Base-by-base conservation (phyloP, 1,140 invertebrate species). In the Patella vulgata region DNA sequence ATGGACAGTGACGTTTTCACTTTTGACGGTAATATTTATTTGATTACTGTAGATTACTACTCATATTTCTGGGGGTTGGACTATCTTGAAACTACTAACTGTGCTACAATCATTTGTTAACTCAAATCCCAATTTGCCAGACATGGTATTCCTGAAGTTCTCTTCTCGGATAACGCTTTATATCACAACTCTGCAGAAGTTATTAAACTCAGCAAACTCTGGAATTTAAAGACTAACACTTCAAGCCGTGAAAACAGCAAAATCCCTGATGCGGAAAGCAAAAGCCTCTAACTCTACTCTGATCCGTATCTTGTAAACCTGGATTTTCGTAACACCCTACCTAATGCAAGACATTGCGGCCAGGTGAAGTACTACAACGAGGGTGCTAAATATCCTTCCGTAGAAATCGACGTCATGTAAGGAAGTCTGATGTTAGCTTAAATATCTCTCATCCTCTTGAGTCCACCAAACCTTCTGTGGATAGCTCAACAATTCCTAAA, bases 41-140 rank as follows among this genome's bases (percentile, higher is more conserved):
- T 72, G 12, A 33, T 74, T 1, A 54, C 59, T n/a, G 54, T 61
- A 12, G 72, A 74, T 31, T 72, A 62, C 27, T 74, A 48, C 55
- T 62, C 46, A 12, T 62, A 72, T 42, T 67, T 61, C 56, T 61
- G 33, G 25, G 66, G 67, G 33, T 30, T 71, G 9, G 71, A 68
- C 31, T 19, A 44, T 9, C 46, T 73, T 27, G 21, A 46, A 47
- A 11, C 31, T 19, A 64, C 30, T 0, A 69, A 39, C 28, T 59
- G 59, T 2, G 39, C 48, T 28, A 42, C 28, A 12, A 65, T 75
- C 0, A 71, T 71, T 12, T 14, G 6, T 36, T 8, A 36, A 36
- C 6, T 23, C 44, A 1, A 56, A 64, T 12, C 40, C 28, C 52
- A 63, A 19, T 71, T 74, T 56, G 64, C 69, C 8, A 21, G 53